phyloP scores from a whole-genome alignment of 1,140 invertebrate genomes.

The Drosophila tristis region DNA sequence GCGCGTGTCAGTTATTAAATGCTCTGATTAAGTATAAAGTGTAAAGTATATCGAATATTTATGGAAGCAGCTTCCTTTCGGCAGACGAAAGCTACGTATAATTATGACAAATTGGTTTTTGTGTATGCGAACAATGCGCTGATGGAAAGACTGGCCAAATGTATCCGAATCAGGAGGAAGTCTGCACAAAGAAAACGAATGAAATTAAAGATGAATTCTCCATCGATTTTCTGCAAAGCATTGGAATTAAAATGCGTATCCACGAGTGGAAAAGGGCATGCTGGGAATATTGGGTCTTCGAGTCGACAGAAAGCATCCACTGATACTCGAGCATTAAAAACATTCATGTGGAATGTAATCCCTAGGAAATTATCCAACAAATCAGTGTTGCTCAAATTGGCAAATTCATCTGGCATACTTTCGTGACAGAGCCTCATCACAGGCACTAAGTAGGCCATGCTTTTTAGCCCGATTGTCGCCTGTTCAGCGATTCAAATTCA shows the following conservation, averaged over 20 bases:
- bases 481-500: conserved; percentile 28
- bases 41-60: conserved; percentile 73
- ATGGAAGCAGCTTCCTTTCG: conserved; percentile 23
- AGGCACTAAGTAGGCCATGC: conserved; percentile 50
- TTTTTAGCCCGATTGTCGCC: conserved; percentile 15
- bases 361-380: too few species aligned
- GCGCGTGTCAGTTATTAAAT: conserved; percentile 78
- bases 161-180: too few species aligned
- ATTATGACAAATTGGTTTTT: conserved; percentile 70
- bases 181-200: not conserved
- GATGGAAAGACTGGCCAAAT: conserved; percentile 4
- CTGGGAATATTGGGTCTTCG: not conserved
- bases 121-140: conserved; percentile 46
- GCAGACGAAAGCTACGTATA: conserved; percentile 31
- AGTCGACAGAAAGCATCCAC: conserved; percentile 11
- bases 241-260: conserved; percentile 14
- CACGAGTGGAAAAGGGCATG: not conserved
- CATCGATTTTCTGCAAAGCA: conserved; percentile 24
- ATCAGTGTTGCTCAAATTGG: too few species aligned
- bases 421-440: not conserved
- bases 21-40: conserved; percentile 76
- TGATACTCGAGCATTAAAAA: too few species aligned
- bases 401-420: too few species aligned
- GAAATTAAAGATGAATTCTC: conserved; percentile 31
- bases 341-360: too few species aligned